These are phyloP conservation scores for Steromphala cineraria DNA, from an alignment of 2,888 invertebrate species.

Conservation along the genomic window DNA sequence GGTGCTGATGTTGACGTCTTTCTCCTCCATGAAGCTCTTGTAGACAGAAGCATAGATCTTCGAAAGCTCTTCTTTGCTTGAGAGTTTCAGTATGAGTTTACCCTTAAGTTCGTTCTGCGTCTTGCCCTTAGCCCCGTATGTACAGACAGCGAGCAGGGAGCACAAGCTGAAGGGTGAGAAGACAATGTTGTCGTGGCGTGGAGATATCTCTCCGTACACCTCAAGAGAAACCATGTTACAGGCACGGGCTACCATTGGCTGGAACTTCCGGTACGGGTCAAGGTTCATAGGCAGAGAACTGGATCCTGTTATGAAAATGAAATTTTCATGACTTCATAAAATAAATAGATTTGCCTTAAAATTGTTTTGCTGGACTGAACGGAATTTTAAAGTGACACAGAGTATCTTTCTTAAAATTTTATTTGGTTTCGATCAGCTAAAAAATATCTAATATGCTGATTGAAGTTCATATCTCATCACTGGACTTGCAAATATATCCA, in stretches of 20 bases:
- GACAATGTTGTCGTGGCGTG: neutral
- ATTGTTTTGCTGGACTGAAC: no score
- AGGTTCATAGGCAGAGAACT: no score
- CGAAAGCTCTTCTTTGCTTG: neutral
- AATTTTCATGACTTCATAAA: no score
- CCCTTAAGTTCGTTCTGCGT: neutral
- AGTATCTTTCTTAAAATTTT: no score
- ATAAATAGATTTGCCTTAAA: no score
- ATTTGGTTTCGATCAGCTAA: no score
- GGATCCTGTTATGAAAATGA: no score
- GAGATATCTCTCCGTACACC: neutral
- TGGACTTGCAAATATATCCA: no score
- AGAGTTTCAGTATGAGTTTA: neutral
- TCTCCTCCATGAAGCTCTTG: neutral
- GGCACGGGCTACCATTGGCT: neutral
- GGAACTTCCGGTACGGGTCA: neutral
- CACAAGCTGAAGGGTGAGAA: neutral
- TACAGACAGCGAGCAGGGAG: neutral
- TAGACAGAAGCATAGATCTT: neutral
- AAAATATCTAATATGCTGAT: no score
- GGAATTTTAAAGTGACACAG: no score
- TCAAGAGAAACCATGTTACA: neutral
- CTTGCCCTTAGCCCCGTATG: neutral
- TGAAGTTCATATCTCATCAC: no score
- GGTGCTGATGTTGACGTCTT: neutral